phyloP scores from a whole-genome alignment of 2,888 invertebrate species.

The Protophormia terraenovae region DNA sequence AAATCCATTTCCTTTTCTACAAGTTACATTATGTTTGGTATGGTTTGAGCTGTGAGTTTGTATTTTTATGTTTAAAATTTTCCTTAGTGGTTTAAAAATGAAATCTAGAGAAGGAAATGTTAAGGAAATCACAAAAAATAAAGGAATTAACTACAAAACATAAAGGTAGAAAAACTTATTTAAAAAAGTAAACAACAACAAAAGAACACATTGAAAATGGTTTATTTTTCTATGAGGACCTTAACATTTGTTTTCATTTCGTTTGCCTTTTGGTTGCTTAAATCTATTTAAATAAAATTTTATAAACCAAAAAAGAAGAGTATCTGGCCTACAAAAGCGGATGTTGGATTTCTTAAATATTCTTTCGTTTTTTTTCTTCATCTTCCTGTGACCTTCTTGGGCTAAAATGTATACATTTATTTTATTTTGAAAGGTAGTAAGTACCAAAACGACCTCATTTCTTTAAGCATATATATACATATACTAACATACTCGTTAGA shows the following conservation, averaged over 20 bases:
- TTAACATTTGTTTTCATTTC: neutral
- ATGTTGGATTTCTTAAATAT: conserved; percentile 5
- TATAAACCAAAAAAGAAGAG: neutral
- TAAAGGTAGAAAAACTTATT: conserved; percentile 2
- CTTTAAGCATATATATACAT: neutral
- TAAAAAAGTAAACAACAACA: neutral
- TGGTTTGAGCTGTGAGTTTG: neutral
- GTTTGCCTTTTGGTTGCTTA: conserved; percentile 1
- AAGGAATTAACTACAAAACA: conserved; percentile 8
- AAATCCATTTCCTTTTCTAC: conserved; percentile 1
- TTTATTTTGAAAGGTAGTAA: conserved; percentile 43
- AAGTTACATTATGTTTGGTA: neutral
- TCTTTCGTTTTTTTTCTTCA: neutral
- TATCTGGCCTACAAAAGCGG: conserved; percentile 10
- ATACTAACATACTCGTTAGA: neutral
- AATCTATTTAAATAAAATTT: conserved; percentile 46
- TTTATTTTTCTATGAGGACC: conserved; percentile 33
- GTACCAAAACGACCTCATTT: conserved; percentile 42
- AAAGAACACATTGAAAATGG: neutral
- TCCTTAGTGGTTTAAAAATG: conserved; percentile 10
- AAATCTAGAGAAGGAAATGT: conserved; percentile 35
- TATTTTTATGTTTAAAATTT: neutral
- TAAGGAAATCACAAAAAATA: conserved; percentile 45
- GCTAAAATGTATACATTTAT: conserved; percentile 1
- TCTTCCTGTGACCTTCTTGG: conserved; percentile 37